Conservation (phyloP, 1,140 invertebrate genomes). For the Mylabris phalerata region DNA sequence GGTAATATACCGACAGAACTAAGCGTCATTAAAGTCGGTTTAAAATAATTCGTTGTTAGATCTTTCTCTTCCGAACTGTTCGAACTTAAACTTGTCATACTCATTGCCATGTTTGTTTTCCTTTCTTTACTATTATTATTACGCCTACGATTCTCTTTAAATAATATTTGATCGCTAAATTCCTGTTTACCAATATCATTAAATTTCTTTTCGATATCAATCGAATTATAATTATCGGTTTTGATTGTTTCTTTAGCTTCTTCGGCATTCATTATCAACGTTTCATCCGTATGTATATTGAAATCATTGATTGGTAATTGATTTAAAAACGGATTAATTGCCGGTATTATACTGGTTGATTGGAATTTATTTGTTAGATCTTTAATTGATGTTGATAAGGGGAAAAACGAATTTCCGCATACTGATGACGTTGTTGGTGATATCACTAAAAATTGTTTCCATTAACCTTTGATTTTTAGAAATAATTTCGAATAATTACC, state of each 20-base stretch:
- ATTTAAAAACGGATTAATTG: conserved; percentile 27
- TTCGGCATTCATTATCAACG: conserved; percentile 45
- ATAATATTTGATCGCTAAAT: conserved; percentile 52
- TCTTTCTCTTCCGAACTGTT: conserved; percentile 32
- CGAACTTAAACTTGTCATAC: conserved; percentile 24
- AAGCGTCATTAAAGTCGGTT: conserved; percentile 40
- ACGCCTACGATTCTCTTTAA: conserved; percentile 42
- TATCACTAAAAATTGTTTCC: neutral
- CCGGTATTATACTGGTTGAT: conserved; percentile 27
- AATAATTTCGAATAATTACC: no score
- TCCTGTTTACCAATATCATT: conserved; percentile 49
- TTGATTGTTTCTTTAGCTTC: conserved; percentile 47
- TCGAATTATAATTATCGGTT: conserved; percentile 20
- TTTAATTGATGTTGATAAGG: conserved; percentile 30
- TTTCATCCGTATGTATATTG: conserved; percentile 38
- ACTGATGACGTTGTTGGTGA: conserved; percentile 10
- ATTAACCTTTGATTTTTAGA: conserved; percentile 26
- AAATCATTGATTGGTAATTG: conserved; percentile 9
- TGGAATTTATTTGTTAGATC: conserved; percentile 35
- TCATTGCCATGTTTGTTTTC: conserved; percentile 19
- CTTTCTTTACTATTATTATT: conserved; percentile 23
- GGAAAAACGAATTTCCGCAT: conserved; percentile 21
- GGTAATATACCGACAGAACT: conserved; percentile 43
- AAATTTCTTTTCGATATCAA: conserved; percentile 25
- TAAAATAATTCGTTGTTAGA: conserved; percentile 6